Conservation (phyloP, 2,797 vertebrate genomes). For the Tolypeutes matacus region DNA sequence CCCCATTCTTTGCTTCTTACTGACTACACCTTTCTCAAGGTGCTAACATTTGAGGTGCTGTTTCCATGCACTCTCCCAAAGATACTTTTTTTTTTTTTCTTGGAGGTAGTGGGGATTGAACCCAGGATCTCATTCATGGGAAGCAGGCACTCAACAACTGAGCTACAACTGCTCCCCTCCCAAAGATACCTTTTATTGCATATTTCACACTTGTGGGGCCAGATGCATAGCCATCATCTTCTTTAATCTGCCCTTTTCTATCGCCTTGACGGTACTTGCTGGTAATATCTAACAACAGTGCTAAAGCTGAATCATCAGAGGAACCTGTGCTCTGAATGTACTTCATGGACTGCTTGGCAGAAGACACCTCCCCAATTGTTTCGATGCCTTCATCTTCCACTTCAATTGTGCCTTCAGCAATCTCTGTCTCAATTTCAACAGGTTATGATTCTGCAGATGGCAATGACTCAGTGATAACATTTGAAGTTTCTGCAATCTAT, state of each 20-base stretch:
- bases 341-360: conserved; percentile 91
- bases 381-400: conserved; percentile 90
- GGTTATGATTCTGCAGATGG: conserved; percentile 93
- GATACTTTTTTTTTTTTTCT: conserved; percentile 85
- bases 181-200: conserved; percentile 94
- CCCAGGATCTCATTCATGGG: too few relatives aligned
- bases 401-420: conserved; percentile 92
- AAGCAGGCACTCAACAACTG: too few relatives aligned
- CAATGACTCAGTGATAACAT: conserved; percentile 96
- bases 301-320: conserved; percentile 97
- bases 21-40: conserved; percentile 93
- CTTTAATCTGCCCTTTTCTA: conserved; percentile 90
- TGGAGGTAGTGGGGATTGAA: too few relatives aligned
- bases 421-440: conserved; percentile 96
- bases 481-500: conserved; percentile 96
- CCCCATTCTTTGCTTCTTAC: conserved; percentile 93
- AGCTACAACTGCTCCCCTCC: conserved; percentile 90
- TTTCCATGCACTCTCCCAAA: conserved; percentile 96
- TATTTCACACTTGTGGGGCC: conserved; percentile 94
- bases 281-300: conserved; percentile 97
- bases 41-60: conserved; percentile 96
- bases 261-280: conserved; percentile 98
- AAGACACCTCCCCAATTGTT: conserved; percentile 92
- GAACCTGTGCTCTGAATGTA: conserved; percentile 90
- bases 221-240: conserved; percentile 86